These are phyloP conservation scores for Andrena dorsata DNA, from an alignment of 2,888 invertebrate species.

Conservation along the genomic window DNA sequence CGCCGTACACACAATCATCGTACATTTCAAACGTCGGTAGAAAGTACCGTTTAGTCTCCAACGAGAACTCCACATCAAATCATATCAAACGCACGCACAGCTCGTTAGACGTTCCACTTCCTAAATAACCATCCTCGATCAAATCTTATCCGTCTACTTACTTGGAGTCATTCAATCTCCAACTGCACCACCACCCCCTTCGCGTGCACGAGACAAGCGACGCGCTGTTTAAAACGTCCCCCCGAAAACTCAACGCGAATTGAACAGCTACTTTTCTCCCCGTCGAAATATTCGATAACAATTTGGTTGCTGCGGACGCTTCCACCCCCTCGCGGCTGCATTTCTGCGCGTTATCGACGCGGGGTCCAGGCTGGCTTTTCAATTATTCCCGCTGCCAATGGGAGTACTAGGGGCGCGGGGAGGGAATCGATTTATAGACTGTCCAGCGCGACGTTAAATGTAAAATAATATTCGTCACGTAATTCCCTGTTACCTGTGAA, in stretches of 20 bases:
- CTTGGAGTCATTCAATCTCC: no score
- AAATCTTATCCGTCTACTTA: no score
- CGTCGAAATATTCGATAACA: constrained; percentile 12
- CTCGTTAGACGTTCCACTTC: no score
- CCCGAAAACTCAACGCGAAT: not conserved
- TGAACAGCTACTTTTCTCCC: not conserved
- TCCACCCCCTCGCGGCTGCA: not conserved
- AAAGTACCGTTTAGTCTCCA: no score
- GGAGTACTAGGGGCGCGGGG: constrained; percentile 9
- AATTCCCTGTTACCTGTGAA: constrained; percentile 3
- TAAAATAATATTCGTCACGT: constrained; percentile 35
- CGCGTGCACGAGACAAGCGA: no score
- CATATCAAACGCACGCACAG: no score
- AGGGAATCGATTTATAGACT: constrained; percentile 45
- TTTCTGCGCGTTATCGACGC: constrained; percentile 27
- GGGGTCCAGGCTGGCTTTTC: constrained; percentile 14
- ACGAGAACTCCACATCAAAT: no score
- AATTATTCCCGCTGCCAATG: constrained; percentile 42
- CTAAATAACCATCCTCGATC: no score
- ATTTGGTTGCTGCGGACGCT: constrained; percentile 6
- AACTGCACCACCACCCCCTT: no score
- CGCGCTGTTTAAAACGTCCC: no score
- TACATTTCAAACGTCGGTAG: no score
- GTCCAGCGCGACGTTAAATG: not conserved
- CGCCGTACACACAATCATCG: no score